Evolutionary conservation across 2,113 vertebrate species (phyloP), one percentile per base, ranked within the genome.

Genomic region (Catharus bicknelli): DNA sequence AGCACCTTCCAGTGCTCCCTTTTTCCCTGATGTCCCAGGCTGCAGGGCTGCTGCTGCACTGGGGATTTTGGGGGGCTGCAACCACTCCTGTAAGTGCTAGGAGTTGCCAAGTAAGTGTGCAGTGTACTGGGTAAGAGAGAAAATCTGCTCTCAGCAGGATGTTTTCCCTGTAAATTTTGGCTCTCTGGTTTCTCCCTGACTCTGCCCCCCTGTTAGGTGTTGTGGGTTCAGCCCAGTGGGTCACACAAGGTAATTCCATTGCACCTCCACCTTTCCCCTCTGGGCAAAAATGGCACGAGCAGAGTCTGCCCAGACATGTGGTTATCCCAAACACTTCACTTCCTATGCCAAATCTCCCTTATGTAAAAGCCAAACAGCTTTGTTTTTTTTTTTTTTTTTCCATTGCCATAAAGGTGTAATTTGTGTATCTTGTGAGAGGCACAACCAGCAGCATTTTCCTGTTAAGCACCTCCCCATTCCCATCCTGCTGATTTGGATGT

Each of bases 181-280:
- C 34, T 76, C 21, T 14, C 50, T 90, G 85, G 6, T 27, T 79
- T 79, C 45, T 88, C 50, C 74, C 29, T 89, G 58, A 36, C 74
- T 75, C 50, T 86, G 51, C n/a, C 16, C 22, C 9, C 23, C 15
- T 10, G 0, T 69, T 3, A 9, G 70, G 32, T 87, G 67, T 1
- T 84, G 26, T 61, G 74, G 58, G 78, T 78, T 95, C 74, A 79
- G 22, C 54, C 50, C 57, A 32, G 19, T 91, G 90, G 93, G 88
- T 95, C 90, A 74, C 20, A 12, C 54, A 45, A 69, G 93, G 91
- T 94, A 14, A 83, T 61, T 91, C 58, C 63, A n/a, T 10, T 80
- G 34, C 29, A n/a, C 54, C 90, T 94, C 82, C 72, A 47, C 84
- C 75, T 93, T 82, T 93, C 45, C 42, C 45, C 61, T 86, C 50